Percentiles rank a stretch among this genome's conserved stretches.
Evolutionary conservation across 2,797 vertebrate species (phyloP).

Genomic region (Apodemus agrarius): DNA sequence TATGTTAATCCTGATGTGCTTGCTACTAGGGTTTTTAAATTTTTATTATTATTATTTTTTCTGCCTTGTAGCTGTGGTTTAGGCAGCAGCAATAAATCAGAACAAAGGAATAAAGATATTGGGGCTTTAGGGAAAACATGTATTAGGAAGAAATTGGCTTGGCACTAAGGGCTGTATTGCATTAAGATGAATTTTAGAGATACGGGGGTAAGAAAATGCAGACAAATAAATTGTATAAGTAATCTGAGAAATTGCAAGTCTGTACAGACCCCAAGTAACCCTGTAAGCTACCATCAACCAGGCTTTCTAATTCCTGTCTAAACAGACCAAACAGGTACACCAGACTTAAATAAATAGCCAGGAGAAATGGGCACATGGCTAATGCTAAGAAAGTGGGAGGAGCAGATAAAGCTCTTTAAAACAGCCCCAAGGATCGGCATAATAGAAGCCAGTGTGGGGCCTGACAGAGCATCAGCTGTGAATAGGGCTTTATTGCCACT

Average conservation of each 20-base stretch:
- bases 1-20: conserved; percentile 80
- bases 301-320: conserved; percentile 75
- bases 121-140: conserved; percentile 83
- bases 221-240: conserved; percentile 81
- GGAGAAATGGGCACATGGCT: conserved; percentile 64
- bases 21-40: conserved; percentile 73
- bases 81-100: conserved; percentile 86
- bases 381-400: conserved; percentile 55
- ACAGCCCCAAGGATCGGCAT: conserved; percentile 72
- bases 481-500: conserved; percentile 75
- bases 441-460: conserved; percentile 72
- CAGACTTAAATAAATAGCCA: conserved; percentile 68
- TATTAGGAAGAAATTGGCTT: conserved; percentile 85
- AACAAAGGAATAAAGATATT: conserved; percentile 84
- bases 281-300: conserved; percentile 70
- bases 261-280: conserved; percentile 68
- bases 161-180: conserved; percentile 81
- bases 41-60: conserved; percentile 79
- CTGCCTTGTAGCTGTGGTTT: conserved; percentile 80
- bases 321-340: conserved; percentile 65
- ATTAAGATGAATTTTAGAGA: conserved; percentile 84
- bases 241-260: conserved; percentile 76
- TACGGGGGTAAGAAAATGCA: conserved; percentile 80
- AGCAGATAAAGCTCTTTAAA: conserved; percentile 69
- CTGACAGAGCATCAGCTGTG: conserved; percentile 75